Conservation (phyloP, 2,888 invertebrate genomes). For the Nemapogon koenigi region DNA sequence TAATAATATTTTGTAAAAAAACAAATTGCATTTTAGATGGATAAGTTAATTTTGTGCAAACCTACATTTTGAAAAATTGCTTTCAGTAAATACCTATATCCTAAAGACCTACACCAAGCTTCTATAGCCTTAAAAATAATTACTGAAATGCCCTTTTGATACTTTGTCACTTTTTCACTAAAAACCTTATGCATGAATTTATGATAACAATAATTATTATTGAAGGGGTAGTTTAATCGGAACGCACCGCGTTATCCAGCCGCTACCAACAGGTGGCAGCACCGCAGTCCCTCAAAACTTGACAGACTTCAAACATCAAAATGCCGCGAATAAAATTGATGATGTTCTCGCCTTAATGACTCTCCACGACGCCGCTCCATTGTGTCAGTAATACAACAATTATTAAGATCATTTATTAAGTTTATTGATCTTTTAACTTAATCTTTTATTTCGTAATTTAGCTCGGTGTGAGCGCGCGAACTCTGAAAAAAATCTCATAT, state of each 20-base stretch:
- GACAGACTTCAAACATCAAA: slow-evolving; percentile 63
- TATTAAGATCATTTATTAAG: slow-evolving; percentile 67
- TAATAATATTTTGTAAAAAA: too few relatives aligned
- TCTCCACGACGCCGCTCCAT: slow-evolving; percentile 63
- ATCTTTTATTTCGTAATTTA: slow-evolving; percentile 67
- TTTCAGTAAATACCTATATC: too few relatives aligned
- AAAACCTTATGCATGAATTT: neutral
- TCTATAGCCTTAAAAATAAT: too few relatives aligned
- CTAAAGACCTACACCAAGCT: too few relatives aligned
- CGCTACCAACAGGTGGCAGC: slow-evolving; percentile 65
- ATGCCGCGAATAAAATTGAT: slow-evolving; percentile 65
- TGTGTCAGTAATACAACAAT: slow-evolving; percentile 65
- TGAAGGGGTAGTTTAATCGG: too few relatives aligned
- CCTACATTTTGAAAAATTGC: too few relatives aligned
- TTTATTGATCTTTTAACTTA: slow-evolving; percentile 66
- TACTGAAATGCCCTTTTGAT: too few relatives aligned
- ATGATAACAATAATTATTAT: too few relatives aligned
- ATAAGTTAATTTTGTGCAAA: too few relatives aligned
- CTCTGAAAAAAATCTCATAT: slow-evolving; percentile 61
- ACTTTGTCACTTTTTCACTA: too few relatives aligned
- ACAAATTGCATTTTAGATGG: too few relatives aligned
- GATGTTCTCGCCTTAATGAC: slow-evolving; percentile 64
- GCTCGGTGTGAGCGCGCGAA: slow-evolving; percentile 57
- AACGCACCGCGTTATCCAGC: slow-evolving; percentile 56
- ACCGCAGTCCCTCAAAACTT: slow-evolving; percentile 57